Evolutionary conservation across 2,113 vertebrate species (phyloP).

Genomic region (Ageneiosus marmoratus): DNA sequence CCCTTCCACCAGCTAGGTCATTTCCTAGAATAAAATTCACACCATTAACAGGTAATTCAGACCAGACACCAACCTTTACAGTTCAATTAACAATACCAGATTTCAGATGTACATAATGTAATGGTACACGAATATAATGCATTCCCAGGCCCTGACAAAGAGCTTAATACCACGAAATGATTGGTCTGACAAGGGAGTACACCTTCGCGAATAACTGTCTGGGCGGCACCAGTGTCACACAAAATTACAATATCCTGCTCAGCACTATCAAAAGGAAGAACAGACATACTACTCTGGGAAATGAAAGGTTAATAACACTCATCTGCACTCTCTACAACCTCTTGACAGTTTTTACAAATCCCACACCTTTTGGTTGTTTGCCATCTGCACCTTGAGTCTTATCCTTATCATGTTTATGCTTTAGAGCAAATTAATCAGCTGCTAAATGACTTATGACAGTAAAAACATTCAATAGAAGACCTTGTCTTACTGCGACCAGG

Average conservation of each 20-base stretch:
- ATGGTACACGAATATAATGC: no score
- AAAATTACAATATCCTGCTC: background rate
- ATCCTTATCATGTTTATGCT: background rate
- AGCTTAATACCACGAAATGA: no score
- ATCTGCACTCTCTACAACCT: background rate
- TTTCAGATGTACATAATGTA: no score
- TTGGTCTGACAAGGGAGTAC: background rate
- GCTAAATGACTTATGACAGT: background rate
- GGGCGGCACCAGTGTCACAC: background rate
- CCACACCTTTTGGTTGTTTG: no score
- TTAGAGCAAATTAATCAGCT: no score
- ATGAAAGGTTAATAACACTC: background rate
- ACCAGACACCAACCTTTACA: background rate
- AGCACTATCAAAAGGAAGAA: background rate
- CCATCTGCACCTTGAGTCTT: no score
- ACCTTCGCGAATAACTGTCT: background rate
- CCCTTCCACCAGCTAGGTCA: background rate
- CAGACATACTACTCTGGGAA: background rate
- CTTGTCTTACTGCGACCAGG: background rate
- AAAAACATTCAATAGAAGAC: background rate
- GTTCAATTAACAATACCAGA: background rate
- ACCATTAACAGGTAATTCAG: background rate
- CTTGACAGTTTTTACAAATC: background rate
- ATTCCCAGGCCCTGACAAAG: no score
- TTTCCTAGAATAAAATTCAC: conserved; percentile 22